Percentiles rank a stretch among this genome's conserved stretches.
Evolutionary conservation across 2,113 vertebrate species (phyloP).

Genomic region (Corythornis vintsioides): DNA sequence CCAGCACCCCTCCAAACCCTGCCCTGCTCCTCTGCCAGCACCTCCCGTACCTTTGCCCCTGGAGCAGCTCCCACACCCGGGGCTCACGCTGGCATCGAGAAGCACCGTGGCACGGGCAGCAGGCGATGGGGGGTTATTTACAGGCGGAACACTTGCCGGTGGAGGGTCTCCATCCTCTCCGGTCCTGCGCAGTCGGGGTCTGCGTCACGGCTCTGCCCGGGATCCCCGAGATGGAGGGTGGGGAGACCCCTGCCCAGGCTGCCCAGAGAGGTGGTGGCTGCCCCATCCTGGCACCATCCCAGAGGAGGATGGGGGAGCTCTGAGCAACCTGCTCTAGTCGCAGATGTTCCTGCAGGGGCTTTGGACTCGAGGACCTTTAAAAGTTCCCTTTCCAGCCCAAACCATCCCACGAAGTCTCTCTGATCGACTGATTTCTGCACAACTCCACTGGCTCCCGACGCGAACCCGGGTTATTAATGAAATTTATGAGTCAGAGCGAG

Average conservation of each 20-base stretch:
- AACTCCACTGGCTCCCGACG: not conserved
- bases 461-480: not conserved
- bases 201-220: not conserved
- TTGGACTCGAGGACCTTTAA: not conserved
- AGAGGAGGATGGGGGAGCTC: not conserved
- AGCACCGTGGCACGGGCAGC: accelerated
- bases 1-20: not conserved
- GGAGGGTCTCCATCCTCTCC: not conserved
- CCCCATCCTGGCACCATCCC: not conserved
- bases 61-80: not conserved
- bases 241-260: not conserved
- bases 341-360: not conserved
- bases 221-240: not conserved
- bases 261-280: not conserved
- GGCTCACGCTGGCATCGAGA: accelerated
- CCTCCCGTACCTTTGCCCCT: not conserved
- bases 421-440: not conserved
- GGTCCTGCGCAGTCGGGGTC: not conserved
- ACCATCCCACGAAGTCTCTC: not conserved
- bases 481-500: slow-evolving; percentile 44
- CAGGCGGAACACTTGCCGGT: accelerated
- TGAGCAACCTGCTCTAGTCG: not conserved
- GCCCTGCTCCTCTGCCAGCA: not conserved
- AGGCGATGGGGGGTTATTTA: accelerated
- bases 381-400: not conserved